Evolutionary conservation across 2,888 invertebrate genomes (phyloP), one percentile per base, ranked within the genome.

Genomic region (Drosophila nr. perissopoda): DNA sequence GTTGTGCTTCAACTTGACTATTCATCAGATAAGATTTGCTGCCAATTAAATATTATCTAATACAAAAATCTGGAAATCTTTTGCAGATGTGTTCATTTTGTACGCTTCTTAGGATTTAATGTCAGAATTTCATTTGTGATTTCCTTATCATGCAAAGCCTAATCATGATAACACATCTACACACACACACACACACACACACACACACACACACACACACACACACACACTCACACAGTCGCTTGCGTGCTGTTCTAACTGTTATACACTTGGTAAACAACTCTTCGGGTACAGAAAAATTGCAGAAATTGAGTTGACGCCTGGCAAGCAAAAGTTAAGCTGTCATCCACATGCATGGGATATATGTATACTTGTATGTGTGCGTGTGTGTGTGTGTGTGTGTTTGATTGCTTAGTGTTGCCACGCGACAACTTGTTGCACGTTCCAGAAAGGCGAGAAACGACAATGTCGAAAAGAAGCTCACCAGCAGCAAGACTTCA

Each of bases 371-470:
- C 38, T 51, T 13, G 52, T 51, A 16, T 48, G 61, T 38, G 34
- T 31, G 61, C 34, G 34, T 31, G 72, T 48, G 62, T 40, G 57
- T 33, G 57, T 18, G 54, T 42, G 27, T 34, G 70, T 36, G 52
- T 69, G 74, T 54, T 73, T 83, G 79, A 76, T 87, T 82, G 64
- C 68, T 74, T 61, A 74, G 56, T 73, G 89, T 84, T 84, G 83
- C 85, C 84, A 88, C 70, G 81, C 79, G 77, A 83, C 88, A 90
- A 88, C 88, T 90, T 88, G 88, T 88, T 90, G 88, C 88, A 79
- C 74, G 79, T 74, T 81, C 63, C 66, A 70, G 49, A 65, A 65
- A 58, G 63, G 63, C 48, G 29, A 53, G 51, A 70, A 64, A 59
- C 62, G 72, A 58, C 68, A 46, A 51, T 49, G 62, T 42, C 73